These are phyloP conservation scores for Cydia splendana DNA, from an alignment of 1,140 invertebrate genomes.

Conservation along the genomic window DNA sequence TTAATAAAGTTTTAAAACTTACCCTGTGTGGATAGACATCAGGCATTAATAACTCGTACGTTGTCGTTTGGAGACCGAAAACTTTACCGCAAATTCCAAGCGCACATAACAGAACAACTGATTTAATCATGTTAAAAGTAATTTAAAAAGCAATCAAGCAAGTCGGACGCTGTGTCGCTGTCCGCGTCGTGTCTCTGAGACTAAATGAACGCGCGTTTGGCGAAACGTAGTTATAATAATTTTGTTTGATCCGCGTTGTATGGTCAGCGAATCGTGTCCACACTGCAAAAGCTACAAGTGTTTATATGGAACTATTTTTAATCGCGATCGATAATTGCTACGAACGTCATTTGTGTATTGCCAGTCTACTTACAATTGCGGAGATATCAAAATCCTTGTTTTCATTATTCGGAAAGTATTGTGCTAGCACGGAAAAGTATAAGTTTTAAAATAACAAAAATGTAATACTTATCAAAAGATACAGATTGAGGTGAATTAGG, in stretches of 20 bases:
- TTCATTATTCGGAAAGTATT: not conserved
- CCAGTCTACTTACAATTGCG: conserved; percentile 32
- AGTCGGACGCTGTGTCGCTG: not conserved
- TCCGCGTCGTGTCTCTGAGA: not conserved
- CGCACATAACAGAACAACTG: conserved; percentile 44
- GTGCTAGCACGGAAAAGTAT: too few relatives aligned
- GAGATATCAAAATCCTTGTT: not conserved
- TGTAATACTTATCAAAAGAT: too few relatives aligned
- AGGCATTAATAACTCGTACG: conserved; percentile 72
- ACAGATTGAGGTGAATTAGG: too few relatives aligned
- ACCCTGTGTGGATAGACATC: conserved; percentile 69
- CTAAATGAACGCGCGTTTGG: not conserved
- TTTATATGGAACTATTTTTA: conserved; percentile 47
- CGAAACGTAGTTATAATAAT: conserved; percentile 20
- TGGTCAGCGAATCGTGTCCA: conserved; percentile 36
- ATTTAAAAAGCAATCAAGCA: conserved; percentile 36
- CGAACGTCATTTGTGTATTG: conserved; percentile 57
- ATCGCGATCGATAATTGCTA: conserved; percentile 47
- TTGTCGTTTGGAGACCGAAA: conserved; percentile 59
- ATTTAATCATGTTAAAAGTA: conserved; percentile 46
- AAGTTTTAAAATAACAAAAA: too few relatives aligned
- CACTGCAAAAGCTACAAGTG: conserved; percentile 51
- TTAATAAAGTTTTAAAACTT: conserved; percentile 42
- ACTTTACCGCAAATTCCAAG: conserved; percentile 44
- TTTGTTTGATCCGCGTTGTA: conserved; percentile 32